These are phyloP conservation scores for Torymus texanus DNA, from an alignment of 2,888 invertebrate species.

Conservation along the genomic window DNA sequence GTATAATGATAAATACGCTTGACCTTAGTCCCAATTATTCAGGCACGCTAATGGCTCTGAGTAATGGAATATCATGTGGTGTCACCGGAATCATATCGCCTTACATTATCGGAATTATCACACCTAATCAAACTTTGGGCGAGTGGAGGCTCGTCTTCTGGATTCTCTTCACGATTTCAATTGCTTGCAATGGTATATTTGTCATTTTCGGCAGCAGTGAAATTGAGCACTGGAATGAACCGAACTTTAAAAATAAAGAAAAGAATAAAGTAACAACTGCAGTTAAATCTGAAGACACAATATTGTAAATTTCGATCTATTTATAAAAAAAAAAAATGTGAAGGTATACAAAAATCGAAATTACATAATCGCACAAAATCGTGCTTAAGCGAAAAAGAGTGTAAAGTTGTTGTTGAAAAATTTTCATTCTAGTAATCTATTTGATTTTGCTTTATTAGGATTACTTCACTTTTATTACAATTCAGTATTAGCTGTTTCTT, in stretches of 20 bases:
- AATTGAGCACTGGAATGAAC: slow-evolving; percentile 85
- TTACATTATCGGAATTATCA: slow-evolving; percentile 81
- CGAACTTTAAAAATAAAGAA: slow-evolving; percentile 66
- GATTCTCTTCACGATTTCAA: slow-evolving; percentile 83
- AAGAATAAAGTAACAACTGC: no score
- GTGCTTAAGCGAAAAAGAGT: no score
- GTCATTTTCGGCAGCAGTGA: slow-evolving; percentile 84
- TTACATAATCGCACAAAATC: no score
- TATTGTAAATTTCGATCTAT: no score
- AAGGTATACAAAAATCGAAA: no score
- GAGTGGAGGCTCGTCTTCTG: slow-evolving; percentile 89
- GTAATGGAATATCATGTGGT: slow-evolving; percentile 80
- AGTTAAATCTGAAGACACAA: no score
- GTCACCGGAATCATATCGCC: slow-evolving; percentile 84
- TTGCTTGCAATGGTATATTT: slow-evolving; percentile 82
- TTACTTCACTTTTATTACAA: no score
- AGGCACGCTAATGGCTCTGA: slow-evolving; percentile 75
- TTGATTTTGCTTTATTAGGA: no score
- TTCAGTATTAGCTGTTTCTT: neutral
- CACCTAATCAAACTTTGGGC: slow-evolving; percentile 69
- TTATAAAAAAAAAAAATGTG: no score
- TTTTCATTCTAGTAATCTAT: neutral
- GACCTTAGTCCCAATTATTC: slow-evolving; percentile 76
- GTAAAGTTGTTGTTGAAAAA: neutral
- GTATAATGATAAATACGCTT: slow-evolving; percentile 75